Evolutionary conservation across 2,797 vertebrate genomes (phyloP).

Genomic region (Sus cebifrons): DNA sequence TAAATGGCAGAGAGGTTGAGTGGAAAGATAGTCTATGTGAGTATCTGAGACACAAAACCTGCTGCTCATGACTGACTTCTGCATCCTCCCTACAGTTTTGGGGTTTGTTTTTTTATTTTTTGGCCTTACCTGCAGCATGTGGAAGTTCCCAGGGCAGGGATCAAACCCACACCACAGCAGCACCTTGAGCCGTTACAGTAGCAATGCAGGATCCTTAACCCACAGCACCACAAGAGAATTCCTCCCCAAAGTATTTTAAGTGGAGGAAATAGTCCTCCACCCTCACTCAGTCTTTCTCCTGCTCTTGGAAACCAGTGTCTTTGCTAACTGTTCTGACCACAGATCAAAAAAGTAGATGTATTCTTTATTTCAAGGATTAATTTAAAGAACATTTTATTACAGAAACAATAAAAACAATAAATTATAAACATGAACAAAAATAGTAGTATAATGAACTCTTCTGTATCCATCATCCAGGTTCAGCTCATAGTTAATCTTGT

Average conservation of each 20-base stretch:
- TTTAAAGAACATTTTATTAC: not conserved
- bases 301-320: not conserved
- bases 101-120: too few relatives aligned
- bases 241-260: not conserved
- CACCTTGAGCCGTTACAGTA: too few relatives aligned
- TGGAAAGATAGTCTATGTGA: not conserved
- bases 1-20: not conserved
- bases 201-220: too few relatives aligned
- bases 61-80: not conserved
- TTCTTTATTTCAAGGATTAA: slow-evolving; percentile 50
- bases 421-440: not conserved
- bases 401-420: not conserved
- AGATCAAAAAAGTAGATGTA: not conserved
- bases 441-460: not conserved
- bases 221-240: too few relatives aligned
- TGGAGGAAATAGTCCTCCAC: not conserved
- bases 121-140: too few relatives aligned
- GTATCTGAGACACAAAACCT: not conserved
- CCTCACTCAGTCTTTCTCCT: not conserved
- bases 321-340: not conserved
- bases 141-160: too few relatives aligned
- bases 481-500: not conserved
- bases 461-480: not conserved
- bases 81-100: not conserved
- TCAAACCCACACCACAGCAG: too few relatives aligned